Base-by-base conservation (phyloP, 2,888 invertebrate genomes). In the Sialis fuliginosa region DNA sequence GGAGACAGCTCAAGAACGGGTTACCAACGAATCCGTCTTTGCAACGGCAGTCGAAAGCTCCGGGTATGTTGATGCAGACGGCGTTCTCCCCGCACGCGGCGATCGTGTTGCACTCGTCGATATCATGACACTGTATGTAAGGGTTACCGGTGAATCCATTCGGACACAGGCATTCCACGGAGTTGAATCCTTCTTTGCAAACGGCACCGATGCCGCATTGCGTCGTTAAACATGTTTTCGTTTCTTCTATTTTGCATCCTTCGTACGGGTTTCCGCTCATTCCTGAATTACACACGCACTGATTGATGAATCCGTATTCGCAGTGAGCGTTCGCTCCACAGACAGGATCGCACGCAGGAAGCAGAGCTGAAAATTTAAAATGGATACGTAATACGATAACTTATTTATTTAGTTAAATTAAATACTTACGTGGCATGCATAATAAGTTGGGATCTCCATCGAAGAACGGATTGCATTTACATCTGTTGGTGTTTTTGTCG, bases 21-120 rank as follows among this genome's bases (percentile, higher is more conserved):
- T 92, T 90, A 43, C 91, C 91, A 48, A 81, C 79, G 60, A 77
- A 83, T 44, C 81, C 81, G 51, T 83, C 82, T 59, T 84, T 80
- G 60, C 95, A 95, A 39, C 84, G 76, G 62, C 95, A 95, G 60
- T 88, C 88, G 61, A 81, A 93, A 55, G 84, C 81, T 46, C 93
- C 93, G 9, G 81, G 76, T 0, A 86, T 85, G 61, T 95, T 93
- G 52, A 91, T 82, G 59, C 95, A 95, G 40, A 82, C 80, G 1
- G 93, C 90, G 61, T 88, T 85, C 56, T 76, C 73, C 6, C 85
- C 89, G 58, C 88, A 88, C 1, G 85, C 85, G 56, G 79, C 80
- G 22, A 22, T 22, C 52, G 77, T 77, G 50, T 69, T 71, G 59
- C 89, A 90, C 65, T 90, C 89, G 58, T 90, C 81, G 45, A 88